Conservation (phyloP, 2,113 vertebrate species). For the Uria lomvia region DNA sequence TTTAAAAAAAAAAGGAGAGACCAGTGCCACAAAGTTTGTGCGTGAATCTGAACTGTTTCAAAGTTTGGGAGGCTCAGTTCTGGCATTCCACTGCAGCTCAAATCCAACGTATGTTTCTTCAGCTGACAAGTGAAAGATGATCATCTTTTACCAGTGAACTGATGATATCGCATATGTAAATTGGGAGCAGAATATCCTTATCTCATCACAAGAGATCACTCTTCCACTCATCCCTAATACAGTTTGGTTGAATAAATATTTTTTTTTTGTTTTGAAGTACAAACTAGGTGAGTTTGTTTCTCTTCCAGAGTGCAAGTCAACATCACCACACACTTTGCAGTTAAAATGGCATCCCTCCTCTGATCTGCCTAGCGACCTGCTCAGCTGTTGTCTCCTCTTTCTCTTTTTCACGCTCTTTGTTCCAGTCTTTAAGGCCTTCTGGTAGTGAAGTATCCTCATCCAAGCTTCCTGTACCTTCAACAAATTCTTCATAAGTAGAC, state of each 20-base stretch:
- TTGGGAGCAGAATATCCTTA: background rate
- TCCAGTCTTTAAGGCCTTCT: constrained; percentile 96
- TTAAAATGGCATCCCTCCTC: constrained; percentile 81
- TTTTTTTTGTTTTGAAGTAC: background rate
- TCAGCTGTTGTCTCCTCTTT: constrained; percentile 82
- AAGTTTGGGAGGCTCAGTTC: background rate
- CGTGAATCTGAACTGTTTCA: constrained; percentile 4
- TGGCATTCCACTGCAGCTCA: constrained; percentile 19
- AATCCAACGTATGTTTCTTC: background rate
- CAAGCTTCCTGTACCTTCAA: constrained; percentile 92
- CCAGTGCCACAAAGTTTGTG: background rate
- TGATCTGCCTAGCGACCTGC: constrained; percentile 81
- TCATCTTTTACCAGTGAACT: background rate
- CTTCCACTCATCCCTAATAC: constrained; percentile 4
- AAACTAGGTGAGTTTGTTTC: background rate
- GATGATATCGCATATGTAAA: background rate
- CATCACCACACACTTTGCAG: background rate
- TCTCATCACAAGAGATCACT: background rate
- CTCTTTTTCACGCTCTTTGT: constrained; percentile 83
- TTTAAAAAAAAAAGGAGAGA: background rate
- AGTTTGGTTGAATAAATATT: constrained; percentile 47
- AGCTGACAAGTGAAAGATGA: background rate
- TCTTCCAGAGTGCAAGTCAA: constrained; percentile 30
- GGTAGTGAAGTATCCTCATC: constrained; percentile 94
- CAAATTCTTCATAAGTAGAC: constrained; percentile 95